Evolutionary conservation across 2,797 vertebrate species (phyloP).

Genomic region (Takifugu rubripes): DNA sequence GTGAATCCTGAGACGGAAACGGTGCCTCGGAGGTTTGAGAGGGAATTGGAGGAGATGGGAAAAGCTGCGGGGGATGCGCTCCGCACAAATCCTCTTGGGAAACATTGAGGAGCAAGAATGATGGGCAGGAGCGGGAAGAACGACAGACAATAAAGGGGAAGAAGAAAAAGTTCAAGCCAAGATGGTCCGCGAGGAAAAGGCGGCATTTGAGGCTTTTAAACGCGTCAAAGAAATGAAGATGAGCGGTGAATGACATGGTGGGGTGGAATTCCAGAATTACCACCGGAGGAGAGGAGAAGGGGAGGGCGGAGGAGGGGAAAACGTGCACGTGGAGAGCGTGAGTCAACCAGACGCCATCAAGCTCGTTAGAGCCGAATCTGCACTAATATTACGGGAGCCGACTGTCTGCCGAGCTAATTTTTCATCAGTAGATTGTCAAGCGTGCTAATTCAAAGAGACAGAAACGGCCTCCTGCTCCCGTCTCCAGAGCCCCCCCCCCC

Average conservation of each 20-base stretch:
- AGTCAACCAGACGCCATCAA: slow-evolving; percentile 5
- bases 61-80: slow-evolving; percentile 22
- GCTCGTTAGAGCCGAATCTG: slow-evolving; percentile 18
- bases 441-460: not conserved
- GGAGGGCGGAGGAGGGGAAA: not conserved
- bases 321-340: not conserved
- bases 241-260: not conserved
- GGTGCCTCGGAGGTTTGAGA: slow-evolving; percentile 40
- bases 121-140: slow-evolving; percentile 32
- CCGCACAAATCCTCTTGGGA: slow-evolving; percentile 41
- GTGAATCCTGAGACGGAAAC: slow-evolving; percentile 29
- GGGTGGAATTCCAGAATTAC: not conserved
- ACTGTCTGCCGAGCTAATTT: not conserved
- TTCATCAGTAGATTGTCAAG: not conserved
- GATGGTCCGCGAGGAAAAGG: slow-evolving; percentile 30
- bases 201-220: slow-evolving; percentile 23
- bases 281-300: not conserved
- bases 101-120: slow-evolving; percentile 48
- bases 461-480: not conserved
- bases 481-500: not conserved
- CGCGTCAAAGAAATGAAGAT: slow-evolving; percentile 6
- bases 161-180: slow-evolving; percentile 9
- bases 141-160: slow-evolving; percentile 22
- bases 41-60: slow-evolving; percentile 14
- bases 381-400: slow-evolving; percentile 9